phyloP scores from a whole-genome alignment of 92 coral and sea anemone species.

The Actinostola sp. region DNA sequence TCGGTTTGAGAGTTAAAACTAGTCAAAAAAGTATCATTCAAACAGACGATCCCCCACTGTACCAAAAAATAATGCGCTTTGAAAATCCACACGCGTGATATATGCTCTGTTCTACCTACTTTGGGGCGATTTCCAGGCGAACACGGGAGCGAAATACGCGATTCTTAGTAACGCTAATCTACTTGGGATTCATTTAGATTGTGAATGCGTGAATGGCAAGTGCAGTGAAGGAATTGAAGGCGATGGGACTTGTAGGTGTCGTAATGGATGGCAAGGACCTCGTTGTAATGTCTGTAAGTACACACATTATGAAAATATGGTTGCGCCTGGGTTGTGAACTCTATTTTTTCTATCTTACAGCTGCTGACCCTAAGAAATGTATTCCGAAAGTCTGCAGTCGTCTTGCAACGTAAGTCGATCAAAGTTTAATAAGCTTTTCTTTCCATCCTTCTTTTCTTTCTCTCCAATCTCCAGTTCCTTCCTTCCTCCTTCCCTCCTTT shows the following conservation, averaged over 20 bases:
- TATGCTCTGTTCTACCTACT: too few relatives aligned
- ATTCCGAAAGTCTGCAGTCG: conserved; percentile 53
- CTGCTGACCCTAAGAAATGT: conserved; percentile 66
- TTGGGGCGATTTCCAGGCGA: too few relatives aligned
- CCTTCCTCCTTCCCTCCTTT: not conserved
- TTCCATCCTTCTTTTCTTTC: not conserved
- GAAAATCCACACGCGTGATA: too few relatives aligned
- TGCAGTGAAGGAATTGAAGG: conserved; percentile 70
- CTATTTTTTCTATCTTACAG: conserved; percentile 25
- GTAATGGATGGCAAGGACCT: conserved; percentile 75
- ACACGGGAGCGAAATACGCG: too few relatives aligned
- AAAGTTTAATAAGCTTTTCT: not conserved
- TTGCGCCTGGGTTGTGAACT: not conserved
- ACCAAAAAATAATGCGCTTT: too few relatives aligned
- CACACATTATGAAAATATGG: not conserved
- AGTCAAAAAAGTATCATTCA: too few relatives aligned
- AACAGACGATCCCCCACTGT: too few relatives aligned
- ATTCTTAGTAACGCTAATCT: not conserved
- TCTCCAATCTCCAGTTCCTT: not conserved
- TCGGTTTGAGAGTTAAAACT: too few relatives aligned
- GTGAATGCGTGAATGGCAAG: conserved; percentile 60
- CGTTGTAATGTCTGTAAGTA: conserved; percentile 71
- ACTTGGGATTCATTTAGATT: conserved; percentile 34
- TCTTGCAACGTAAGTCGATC: conserved; percentile 72
- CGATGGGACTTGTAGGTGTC: conserved; percentile 67